Base-by-base conservation (phyloP, 2,113 vertebrate species). In the Platanista minor region DNA sequence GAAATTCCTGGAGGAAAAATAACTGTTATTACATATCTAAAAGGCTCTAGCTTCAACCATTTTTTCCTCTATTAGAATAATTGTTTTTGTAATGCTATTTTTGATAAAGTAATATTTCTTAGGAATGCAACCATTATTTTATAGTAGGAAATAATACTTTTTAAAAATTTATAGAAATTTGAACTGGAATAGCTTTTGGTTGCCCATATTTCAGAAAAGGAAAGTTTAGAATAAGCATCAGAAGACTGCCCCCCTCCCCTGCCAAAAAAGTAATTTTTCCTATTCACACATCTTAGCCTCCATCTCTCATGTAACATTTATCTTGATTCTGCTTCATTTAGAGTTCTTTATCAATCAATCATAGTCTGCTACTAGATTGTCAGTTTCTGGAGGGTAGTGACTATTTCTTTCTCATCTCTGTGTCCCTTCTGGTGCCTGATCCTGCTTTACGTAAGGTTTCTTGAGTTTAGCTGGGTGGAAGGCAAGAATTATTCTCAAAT, bases 41-140 rank as follows among this genome's bases (percentile, higher is more conserved):
- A 94, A 59, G 49, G 91, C 82, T 81, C 78, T 52, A 39, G 33
- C n/a, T 36, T 23, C 33, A 89, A 20, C 23, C 1, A 20, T 66
- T 54, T 87, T 87, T 67, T 21, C 31, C 3, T 80, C 64, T 41
- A 39, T 91, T 83, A 88, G 61, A 91, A 66, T 96, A 86, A 94
- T 85, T 93, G 67, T 46, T 91, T 92, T 86, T 93, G 61, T 86
- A 83, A 93, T 69, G 36, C 62, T 91, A 43, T 82, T 95, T 87
- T 61, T 93, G 67, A 91, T 91, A 89, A 95, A 89, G 77, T 43
- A 31, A 5, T 91, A 74, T 66, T 91, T 95, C 87, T 95, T 95
- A 93, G 33, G 49, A 86, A 94, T 83, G 54, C 8, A 81, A 67
- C 8, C 20, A 41, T 39, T 64, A 41, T 82, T 77, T 89, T 85